Evolutionary conservation across 1,140 invertebrate genomes (phyloP), one percentile per base, ranked within the genome.

Genomic region (Sitophilus oryzae): DNA sequence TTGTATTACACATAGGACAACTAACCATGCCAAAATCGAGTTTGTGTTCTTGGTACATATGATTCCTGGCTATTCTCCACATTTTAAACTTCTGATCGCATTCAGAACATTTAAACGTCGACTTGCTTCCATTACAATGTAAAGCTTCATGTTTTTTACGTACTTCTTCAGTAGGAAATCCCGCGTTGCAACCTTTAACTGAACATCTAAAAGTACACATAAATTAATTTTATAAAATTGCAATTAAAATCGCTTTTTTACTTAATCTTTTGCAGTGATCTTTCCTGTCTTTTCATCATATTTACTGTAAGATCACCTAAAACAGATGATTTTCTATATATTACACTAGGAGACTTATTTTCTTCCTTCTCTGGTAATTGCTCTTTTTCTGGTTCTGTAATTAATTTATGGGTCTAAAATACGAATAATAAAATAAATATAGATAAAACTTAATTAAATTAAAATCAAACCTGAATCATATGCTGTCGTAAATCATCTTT

Each of bases 1-100:
- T 82, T 3, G 62, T 64, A 55, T 73, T 71, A 55, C 84, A 87
- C 36, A 77, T 70, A 19, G 80, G 76, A 68, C 85, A 88, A 8
- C 75, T 71, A 38, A 82, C 73, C 10, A 87, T 66, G 62, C 84
- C 84, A 56, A 81, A 74, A 67, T 86, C 82, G 20, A 80, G 69
- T 59, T 79, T 71, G 70, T 88, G 85, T 2, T 71, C 69, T 59
- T 80, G 81, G 82, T 83, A 86, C 49, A 88, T 66, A 71, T 88
- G 86, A 53, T 77, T 69, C 4, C 79, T 77, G 55, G 84, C 79
- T 3, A 75, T 68, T 9, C 77, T 69, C 85, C 85, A 88, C 47
- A 78, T 75, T 0, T 73, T 62, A 60, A 77, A 73, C 51, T 72
- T 73, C 42, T 69, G 52, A 14, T 75, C 71, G 52, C 80, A 82